Conservation (phyloP, 2,113 vertebrate genomes). For the Edolisoma coerulescens region DNA sequence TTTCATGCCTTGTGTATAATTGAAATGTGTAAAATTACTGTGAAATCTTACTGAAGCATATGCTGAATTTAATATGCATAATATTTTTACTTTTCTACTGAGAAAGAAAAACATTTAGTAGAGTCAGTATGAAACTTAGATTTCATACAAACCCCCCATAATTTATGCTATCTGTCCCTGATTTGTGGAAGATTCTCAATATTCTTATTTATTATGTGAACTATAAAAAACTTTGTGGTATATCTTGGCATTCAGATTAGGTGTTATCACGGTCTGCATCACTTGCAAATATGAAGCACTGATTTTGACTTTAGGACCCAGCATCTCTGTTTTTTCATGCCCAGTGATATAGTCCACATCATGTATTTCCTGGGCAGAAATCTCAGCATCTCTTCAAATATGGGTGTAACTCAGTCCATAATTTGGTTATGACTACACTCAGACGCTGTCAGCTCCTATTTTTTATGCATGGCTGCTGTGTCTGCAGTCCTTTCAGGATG, state of each 20-base stretch:
- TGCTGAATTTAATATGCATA: slow-evolving; percentile 1
- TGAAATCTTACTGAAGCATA: slow-evolving; percentile 19
- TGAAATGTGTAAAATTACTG: slow-evolving; percentile 18
- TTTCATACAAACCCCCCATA: neutral
- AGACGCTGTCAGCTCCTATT: neutral
- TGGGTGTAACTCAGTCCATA: neutral
- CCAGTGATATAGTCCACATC: neutral
- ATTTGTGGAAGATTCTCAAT: neutral
- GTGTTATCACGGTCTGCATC: neutral
- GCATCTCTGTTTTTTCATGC: neutral
- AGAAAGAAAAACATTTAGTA: neutral
- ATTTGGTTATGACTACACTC: neutral
- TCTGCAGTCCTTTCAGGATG: neutral
- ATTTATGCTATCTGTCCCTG: neutral
- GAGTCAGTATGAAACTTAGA: neutral
- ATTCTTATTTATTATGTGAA: neutral
- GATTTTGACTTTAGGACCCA: neutral
- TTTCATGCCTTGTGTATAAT: slow-evolving; percentile 29
- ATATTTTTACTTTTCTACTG: neutral
- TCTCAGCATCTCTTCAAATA: neutral
- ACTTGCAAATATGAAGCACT: neutral
- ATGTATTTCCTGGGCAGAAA: neutral
- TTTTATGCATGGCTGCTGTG: neutral
- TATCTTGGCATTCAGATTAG: neutral
- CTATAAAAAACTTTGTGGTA: neutral